Base-by-base conservation (phyloP, 2,113 vertebrate species). In the Romanogobio albipinnatus region DNA sequence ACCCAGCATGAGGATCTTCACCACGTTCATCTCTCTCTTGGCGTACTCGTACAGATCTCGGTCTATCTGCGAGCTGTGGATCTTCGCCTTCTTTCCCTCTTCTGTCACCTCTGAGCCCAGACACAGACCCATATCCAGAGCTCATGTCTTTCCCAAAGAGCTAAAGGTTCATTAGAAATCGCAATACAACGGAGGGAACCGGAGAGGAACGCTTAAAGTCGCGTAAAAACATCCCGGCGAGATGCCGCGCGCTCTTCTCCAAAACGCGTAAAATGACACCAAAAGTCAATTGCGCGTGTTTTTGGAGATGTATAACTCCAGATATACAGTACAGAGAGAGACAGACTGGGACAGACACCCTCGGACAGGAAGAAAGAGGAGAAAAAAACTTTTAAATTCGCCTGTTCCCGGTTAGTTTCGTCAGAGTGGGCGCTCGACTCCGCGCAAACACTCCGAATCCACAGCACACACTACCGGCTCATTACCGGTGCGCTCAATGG, bases 1-100 rank as follows among this genome's bases (percentile, higher is more conserved):
- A 95, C 95, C 95, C 59, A 95, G 90, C 6, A 95, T 82, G 39
- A 95, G 93, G 1, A 95, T 92, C 80, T 95, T 95, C 14, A 95
- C 94, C 89, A 93, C 89, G 56, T 94, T 95, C 92, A 95, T 90
- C 66, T 95, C 95, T 49, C 87, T 85, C 61, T 94, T 94, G 83
- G 94, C 94, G 66, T 36, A 87, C 75, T 94, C 91, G 81, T 93
- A 93, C 59, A 95, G 92, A 53, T 94, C 93, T 58, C 91, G 1
- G 92, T 95, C 95, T 66, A 95, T 91, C 82, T 87, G 87, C 6
- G 90, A 83, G 45, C 94, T 95, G 88, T 88, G 91, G 0, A 89
- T 92, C 89, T 74, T 94, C 83, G 94, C 93, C 88, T 86, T 91
- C 91, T 94, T 94, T 81, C 91, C 90, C 73, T 95, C 94, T 85